Conservation (phyloP, 1,140 invertebrate species). For the Neoseiulus cucumeris region DNA sequence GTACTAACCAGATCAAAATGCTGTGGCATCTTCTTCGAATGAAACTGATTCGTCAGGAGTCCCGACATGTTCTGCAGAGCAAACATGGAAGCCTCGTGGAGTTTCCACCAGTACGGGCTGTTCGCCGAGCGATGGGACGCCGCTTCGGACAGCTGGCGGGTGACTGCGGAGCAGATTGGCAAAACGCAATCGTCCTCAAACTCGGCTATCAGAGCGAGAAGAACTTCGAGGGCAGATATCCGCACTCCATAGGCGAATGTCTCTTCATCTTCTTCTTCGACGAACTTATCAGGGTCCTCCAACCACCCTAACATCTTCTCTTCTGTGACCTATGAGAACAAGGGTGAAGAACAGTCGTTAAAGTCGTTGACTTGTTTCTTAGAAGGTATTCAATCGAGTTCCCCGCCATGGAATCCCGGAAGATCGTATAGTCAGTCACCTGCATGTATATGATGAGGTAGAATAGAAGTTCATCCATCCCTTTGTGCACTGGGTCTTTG, state of each 20-base stretch:
- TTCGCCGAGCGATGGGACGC: conserved; percentile 31
- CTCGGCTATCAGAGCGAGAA: conserved; percentile 41
- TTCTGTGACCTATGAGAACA: conserved; percentile 35
- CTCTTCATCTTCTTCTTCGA: conserved; percentile 54
- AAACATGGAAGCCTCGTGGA: conserved; percentile 49
- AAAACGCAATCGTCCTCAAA: conserved; percentile 38
- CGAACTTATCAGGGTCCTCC: conserved; percentile 47
- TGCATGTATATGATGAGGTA: conserved; percentile 54
- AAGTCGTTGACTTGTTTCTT: too few relatives aligned
- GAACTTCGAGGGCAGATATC: conserved; percentile 48
- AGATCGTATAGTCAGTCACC: conserved; percentile 14
- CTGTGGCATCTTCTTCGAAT: conserved; percentile 28
- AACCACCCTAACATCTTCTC: conserved; percentile 49
- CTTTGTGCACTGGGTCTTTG: conserved; percentile 40
- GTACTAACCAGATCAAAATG: conserved; percentile 47
- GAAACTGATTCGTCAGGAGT: conserved; percentile 35
- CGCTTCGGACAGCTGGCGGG: conserved; percentile 40
- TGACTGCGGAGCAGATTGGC: conserved; percentile 40
- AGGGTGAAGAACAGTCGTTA: too few relatives aligned
- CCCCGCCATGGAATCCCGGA: too few relatives aligned
- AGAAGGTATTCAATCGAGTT: too few relatives aligned
- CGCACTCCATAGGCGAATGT: conserved; percentile 47
- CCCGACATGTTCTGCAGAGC: conserved; percentile 39
- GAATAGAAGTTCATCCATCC: conserved; percentile 47
- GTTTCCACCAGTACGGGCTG: conserved; percentile 44